Percentiles rank a stretch among this genome's conserved stretches.
Evolutionary conservation across 2,888 invertebrate genomes (phyloP).

Genomic region (Scaptomyza polygonia): DNA sequence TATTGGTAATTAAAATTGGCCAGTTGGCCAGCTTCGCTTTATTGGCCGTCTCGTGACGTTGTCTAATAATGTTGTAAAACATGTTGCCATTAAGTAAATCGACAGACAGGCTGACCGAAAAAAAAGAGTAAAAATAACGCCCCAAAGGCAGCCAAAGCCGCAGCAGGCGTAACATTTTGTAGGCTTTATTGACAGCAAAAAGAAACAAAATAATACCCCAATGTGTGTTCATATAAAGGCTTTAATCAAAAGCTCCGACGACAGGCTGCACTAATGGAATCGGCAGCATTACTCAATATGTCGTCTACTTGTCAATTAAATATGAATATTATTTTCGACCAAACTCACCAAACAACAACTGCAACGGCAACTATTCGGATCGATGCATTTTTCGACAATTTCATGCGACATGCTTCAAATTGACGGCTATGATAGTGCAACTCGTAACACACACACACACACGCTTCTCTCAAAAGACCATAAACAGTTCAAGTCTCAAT

Average conservation of each 20-base stretch:
- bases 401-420: slow-evolving; percentile 52
- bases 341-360: slow-evolving; percentile 42
- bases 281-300: slow-evolving; percentile 65
- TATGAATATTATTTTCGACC: slow-evolving; percentile 67
- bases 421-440: slow-evolving; percentile 46
- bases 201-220: slow-evolving; percentile 8
- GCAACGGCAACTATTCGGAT: slow-evolving; percentile 16
- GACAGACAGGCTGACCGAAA: slow-evolving; percentile 37
- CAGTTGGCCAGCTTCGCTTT: slow-evolving; percentile 30
- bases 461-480: not conserved
- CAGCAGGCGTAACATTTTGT: slow-evolving; percentile 42
- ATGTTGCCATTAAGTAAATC: slow-evolving; percentile 68
- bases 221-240: not conserved
- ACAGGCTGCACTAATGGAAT: slow-evolving; percentile 69
- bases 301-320: slow-evolving; percentile 65
- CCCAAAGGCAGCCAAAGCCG: slow-evolving; percentile 52
- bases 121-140: slow-evolving; percentile 45
- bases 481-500: slow-evolving; percentile 66
- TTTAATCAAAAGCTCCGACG: slow-evolving; percentile 32
- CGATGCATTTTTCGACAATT: slow-evolving; percentile 62
- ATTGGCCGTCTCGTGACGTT: slow-evolving; percentile 35
- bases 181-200: slow-evolving; percentile 42
- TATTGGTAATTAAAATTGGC: slow-evolving; percentile 76
- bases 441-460: slow-evolving; percentile 3
- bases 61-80: slow-evolving; percentile 79